Evolutionary conservation across 2,888 invertebrate species (phyloP).

Genomic region (Mesorhabditis spiculigera): DNA sequence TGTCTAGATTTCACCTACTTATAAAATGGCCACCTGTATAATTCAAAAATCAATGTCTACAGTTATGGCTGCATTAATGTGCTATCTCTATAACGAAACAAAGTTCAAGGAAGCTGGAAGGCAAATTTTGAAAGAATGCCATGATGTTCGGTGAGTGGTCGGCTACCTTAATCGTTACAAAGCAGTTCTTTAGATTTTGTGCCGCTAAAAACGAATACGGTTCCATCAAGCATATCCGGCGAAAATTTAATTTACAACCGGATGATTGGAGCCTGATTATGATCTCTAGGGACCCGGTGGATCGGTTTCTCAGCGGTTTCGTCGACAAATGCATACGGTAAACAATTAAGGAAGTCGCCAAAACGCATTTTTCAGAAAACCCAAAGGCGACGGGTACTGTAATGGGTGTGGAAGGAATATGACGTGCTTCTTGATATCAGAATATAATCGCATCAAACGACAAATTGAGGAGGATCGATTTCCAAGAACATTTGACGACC

Average conservation of each 20-base stretch:
- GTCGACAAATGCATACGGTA: conserved; percentile 53
- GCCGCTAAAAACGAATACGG: not conserved
- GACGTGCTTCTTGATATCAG: conserved; percentile 49
- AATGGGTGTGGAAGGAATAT: conserved; percentile 50
- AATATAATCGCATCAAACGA: conserved; percentile 42
- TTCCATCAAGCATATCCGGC: not conserved
- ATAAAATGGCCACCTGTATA: conserved; percentile 42
- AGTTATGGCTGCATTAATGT: conserved; percentile 43
- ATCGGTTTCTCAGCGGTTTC: conserved; percentile 50
- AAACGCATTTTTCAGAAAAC: conserved; percentile 25
- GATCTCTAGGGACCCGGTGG: conserved; percentile 49
- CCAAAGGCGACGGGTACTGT: conserved; percentile 33
- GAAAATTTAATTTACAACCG: not conserved
- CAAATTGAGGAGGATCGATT: conserved; percentile 24
- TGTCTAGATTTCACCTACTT: conserved; percentile 33
- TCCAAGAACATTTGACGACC: conserved; percentile 42
- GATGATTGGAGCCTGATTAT: conserved; percentile 32
- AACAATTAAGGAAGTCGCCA: not conserved
- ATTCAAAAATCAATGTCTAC: conserved; percentile 51
- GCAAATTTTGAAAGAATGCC: conserved; percentile 22
- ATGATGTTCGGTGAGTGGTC: conserved; percentile 17
- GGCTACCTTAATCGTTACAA: not conserved
- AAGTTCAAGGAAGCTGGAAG: conserved; percentile 21
- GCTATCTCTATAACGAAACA: conserved; percentile 36
- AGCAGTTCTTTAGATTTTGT: not conserved